Conservation (phyloP, 2,888 invertebrate species). For the Drosophila flavopinicola region DNA sequence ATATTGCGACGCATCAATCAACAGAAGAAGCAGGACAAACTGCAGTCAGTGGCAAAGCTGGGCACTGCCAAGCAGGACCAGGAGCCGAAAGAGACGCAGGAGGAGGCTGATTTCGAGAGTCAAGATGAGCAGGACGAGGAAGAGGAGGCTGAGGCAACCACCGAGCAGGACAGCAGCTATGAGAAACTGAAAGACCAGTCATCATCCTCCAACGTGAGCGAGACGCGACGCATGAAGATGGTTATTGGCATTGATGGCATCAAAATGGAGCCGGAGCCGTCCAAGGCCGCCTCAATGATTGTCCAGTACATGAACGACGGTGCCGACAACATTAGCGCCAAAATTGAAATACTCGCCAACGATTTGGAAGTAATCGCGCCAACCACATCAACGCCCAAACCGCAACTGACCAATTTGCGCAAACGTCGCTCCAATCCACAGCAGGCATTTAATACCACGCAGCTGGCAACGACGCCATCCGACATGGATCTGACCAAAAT, state of each 20-base stretch:
- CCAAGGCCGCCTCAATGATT: conserved; percentile 56
- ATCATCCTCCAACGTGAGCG: not conserved
- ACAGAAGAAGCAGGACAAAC: conserved; percentile 34
- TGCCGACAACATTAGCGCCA: conserved; percentile 66
- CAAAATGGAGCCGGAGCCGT: conserved; percentile 58
- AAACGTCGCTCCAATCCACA: conserved; percentile 36
- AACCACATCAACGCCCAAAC: conserved; percentile 45
- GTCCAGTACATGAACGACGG: conserved; percentile 70
- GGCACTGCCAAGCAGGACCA: not conserved
- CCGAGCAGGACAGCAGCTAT: conserved; percentile 35
- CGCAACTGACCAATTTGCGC: conserved; percentile 57
- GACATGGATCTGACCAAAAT: conserved; percentile 78
- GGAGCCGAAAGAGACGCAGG: not conserved
- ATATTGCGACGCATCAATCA: conserved; percentile 61
- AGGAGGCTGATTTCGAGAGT: conserved; percentile 26
- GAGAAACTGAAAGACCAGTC: conserved; percentile 30
- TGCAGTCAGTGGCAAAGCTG: not conserved
- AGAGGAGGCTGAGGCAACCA: conserved; percentile 16
- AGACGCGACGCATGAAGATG: conserved; percentile 53
- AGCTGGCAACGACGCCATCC: conserved; percentile 13
- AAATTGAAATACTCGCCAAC: conserved; percentile 60
- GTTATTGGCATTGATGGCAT: conserved; percentile 72
- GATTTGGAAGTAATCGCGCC: conserved; percentile 26
- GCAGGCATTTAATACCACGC: not conserved
- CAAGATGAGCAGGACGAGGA: conserved; percentile 21